Percentiles rank a stretch among this genome's conserved stretches.
Evolutionary conservation across 2,888 invertebrate species (phyloP).

Genomic region (Nasonia oneida): DNA sequence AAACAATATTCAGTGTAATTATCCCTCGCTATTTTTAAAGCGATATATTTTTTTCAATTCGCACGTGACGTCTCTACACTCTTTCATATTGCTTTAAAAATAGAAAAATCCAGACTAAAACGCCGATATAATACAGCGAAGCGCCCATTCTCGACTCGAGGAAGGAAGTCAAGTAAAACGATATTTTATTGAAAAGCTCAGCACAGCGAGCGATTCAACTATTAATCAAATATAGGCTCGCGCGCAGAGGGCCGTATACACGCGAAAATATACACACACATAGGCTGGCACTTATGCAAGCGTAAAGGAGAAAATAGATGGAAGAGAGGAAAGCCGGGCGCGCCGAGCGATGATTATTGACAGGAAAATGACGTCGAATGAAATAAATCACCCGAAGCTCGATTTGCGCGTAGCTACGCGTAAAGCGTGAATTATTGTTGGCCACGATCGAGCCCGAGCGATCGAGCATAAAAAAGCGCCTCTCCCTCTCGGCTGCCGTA

Average conservation of each 20-base stretch:
- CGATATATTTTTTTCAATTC: neutral
- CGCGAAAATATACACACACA: constrained; percentile 10
- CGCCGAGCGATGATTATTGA: constrained; percentile 51
- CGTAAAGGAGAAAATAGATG: neutral
- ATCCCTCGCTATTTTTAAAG: too few species aligned
- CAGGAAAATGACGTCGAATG: constrained; percentile 58
- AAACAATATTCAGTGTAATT: too few species aligned
- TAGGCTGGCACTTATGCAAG: neutral
- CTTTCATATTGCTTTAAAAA: neutral
- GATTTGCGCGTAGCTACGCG: constrained; percentile 36
- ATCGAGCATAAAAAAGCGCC: constrained; percentile 45
- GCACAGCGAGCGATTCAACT: neutral
- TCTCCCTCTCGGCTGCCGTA: neutral
- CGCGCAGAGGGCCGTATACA: neutral
- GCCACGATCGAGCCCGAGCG: constrained; percentile 35
- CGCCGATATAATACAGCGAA: neutral
- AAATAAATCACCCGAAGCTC: constrained; percentile 55
- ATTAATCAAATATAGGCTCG: constrained; percentile 36
- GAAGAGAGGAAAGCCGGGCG: neutral
- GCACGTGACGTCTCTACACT: neutral
- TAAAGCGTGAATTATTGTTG: constrained; percentile 55
- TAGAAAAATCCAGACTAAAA: neutral
- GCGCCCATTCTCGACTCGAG: neutral
- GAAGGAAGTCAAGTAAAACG: constrained; percentile 49
- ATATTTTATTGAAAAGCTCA: constrained; percentile 57